Base-by-base conservation (phyloP, 1,140 invertebrate species). In the Metopolophium dirhodum region DNA sequence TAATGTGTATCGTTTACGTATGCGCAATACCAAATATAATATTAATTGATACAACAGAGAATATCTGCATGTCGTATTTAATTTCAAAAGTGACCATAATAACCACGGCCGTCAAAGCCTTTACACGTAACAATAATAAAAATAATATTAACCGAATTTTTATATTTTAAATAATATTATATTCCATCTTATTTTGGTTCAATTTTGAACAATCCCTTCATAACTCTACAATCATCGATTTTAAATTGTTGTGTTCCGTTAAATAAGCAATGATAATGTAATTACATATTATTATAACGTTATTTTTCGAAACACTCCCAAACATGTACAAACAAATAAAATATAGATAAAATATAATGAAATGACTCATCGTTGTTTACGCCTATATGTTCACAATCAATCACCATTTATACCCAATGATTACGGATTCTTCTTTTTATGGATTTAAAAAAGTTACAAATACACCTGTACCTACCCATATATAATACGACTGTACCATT, bases 241-340 rank as follows among this genome's bases (percentile, higher is more conserved):
- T 68, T n/a, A 68, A 68, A 68, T 68, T 68, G 61, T n/a, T 68
- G 61, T 77, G n/a, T 77, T 77, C 14, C 11, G 30, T n/a, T 68
- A 18, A 68, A 77, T 77, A 77, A n/a, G 61, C 14, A 77, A 77
- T 77, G 61, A 77, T 18, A 14, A 35, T n/a, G 7, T 77, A 77
- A 77, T n/a, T 14, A 18, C 14, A 68, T 30, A 68, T n/a, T 68
- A 68, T 14, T 68, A 68, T n/a, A n/a, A n/a, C n/a, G 61, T 77
- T 77, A 20, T 77, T 77, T 77, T 77, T 77, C 30, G n/a, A n/a
- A 77, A 77, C 30, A n/a, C 61, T 77, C 61, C n/a, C 4, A 35
- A 68, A 68, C n/a, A 18, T 68, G 61, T n/a, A 77, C 61, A 77
- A 77, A 77, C 61, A 77, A 77, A 77, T 77, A 77, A n/a, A n/a